Evolutionary conservation across 2,113 vertebrate genomes (phyloP).

Genomic region (Hemibagrus wyckioides): DNA sequence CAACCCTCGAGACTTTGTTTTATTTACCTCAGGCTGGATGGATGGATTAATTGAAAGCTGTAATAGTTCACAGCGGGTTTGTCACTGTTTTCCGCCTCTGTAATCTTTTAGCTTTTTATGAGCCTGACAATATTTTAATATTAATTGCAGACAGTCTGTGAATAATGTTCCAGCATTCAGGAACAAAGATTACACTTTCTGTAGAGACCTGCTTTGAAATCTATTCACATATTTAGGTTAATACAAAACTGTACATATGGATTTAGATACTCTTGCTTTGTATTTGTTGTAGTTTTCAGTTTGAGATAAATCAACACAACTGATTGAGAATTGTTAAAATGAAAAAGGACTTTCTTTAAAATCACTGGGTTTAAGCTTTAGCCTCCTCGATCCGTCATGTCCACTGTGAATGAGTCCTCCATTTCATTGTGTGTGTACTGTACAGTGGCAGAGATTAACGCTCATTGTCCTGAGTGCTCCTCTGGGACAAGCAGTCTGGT

Average conservation of each 20-base stretch:
- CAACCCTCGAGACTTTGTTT: constrained; percentile 33
- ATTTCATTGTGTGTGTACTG: constrained; percentile 30
- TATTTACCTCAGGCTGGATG: constrained; percentile 38
- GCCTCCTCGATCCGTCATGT: constrained; percentile 10
- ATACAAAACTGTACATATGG: not conserved
- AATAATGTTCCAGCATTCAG: constrained; percentile 15
- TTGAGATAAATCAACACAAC: not conserved
- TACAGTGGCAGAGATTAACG: constrained; percentile 39
- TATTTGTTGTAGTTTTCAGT: not conserved
- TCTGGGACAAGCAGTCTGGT: constrained; percentile 41
- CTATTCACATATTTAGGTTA: not conserved
- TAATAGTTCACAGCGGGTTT: constrained; percentile 41
- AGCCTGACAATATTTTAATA: constrained; percentile 29
- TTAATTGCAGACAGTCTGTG: constrained; percentile 28
- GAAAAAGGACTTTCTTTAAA: constrained; percentile 9
- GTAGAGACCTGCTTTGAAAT: too few relatives aligned
- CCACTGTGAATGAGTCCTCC: not conserved
- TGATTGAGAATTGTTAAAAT: not conserved
- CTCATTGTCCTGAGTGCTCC: constrained; percentile 31
- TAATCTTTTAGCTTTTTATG: constrained; percentile 45
- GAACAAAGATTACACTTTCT: not conserved
- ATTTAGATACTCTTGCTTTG: not conserved
- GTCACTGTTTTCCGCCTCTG: constrained; percentile 38
- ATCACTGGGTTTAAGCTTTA: not conserved
- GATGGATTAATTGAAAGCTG: constrained; percentile 53